These are phyloP conservation scores for Cydia splendana DNA, from an alignment of 1,140 invertebrate species.

Conservation along the genomic window DNA sequence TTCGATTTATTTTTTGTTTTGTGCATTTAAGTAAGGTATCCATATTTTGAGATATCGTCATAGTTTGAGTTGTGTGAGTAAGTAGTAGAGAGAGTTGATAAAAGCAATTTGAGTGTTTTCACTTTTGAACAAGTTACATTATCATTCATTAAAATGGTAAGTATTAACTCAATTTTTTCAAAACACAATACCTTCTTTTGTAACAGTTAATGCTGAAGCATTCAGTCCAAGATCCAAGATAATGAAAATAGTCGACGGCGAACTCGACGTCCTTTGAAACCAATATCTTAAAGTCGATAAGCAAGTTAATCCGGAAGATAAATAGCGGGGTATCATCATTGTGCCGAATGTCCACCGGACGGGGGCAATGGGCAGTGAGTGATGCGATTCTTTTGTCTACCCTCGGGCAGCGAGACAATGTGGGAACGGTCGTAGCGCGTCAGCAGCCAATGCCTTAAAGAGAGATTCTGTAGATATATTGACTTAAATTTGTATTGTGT, in stretches of 20 bases:
- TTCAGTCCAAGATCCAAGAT: slow-evolving; percentile 37
- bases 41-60: neutral
- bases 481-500: too few relatives aligned
- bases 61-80: too few relatives aligned
- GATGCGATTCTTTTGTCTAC: slow-evolving; percentile 75
- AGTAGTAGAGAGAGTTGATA: too few relatives aligned
- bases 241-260: slow-evolving; percentile 43
- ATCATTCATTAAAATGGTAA: too few relatives aligned
- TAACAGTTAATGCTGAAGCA: neutral
- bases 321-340: slow-evolving; percentile 66
- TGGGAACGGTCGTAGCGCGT: slow-evolving; percentile 58
- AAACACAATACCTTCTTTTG: neutral
- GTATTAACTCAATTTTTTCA: too few relatives aligned
- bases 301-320: slow-evolving; percentile 73
- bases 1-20: neutral
- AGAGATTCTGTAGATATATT: slow-evolving; percentile 9
- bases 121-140: too few relatives aligned
- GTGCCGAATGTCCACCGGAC: slow-evolving; percentile 46
- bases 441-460: slow-evolving; percentile 60
- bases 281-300: slow-evolving; percentile 49
- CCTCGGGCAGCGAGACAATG: slow-evolving; percentile 63
- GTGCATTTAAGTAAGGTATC: neutral
- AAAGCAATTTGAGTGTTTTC: neutral
- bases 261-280: slow-evolving; percentile 4
- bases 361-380: slow-evolving; percentile 55